Evolutionary conservation across 2,888 invertebrate genomes (phyloP), one percentile per base, ranked within the genome.

Genomic region (Trichogramma dendrolimi): DNA sequence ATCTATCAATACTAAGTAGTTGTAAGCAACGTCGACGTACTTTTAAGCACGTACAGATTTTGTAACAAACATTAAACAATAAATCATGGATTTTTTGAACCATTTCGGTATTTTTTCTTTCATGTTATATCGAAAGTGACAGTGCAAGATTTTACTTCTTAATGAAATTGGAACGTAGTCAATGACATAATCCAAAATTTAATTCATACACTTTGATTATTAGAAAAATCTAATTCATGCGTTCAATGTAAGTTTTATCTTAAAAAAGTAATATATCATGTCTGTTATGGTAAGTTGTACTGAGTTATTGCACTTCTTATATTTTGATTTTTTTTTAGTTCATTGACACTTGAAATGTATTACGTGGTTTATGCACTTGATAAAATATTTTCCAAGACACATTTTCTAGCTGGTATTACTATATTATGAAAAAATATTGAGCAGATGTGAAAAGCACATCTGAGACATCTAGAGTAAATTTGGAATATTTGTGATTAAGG

Each of bases 401-500:
- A 27, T 59, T 58, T 53, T 48, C 48, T 8, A 48, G 60, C 53
- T 51, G 5, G 6, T 61, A 40, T 44, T 43, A 49, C 49, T 10
- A 58, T 27, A 27, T 27, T 42, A 39, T 54, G 44, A 44, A 50
- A 62, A 60, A 54, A 39, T 55, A 47, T 50, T 48, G n/a, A 58
- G 52, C 48, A 43, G 38, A 57, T 60, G 11, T 61, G 54, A 58
- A 60, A 65, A 60, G 27, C 27, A 60, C 38, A 61, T 57, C 40
- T 54, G 54, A 61, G 44, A 64, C 59, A 62, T 60, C 54, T 61
- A 64, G 57, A 62, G 44, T 54, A 57, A 55, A 39, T 55, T 61
- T 60, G 58, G 49, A 62, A 53, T 60, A 60, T 50, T 59, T 43
- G 47, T 63, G 47, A 61, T 55, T 62, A 58, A 65, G 61, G 59